Base-by-base conservation (phyloP, 2,888 invertebrate species). In the Antitype chi region DNA sequence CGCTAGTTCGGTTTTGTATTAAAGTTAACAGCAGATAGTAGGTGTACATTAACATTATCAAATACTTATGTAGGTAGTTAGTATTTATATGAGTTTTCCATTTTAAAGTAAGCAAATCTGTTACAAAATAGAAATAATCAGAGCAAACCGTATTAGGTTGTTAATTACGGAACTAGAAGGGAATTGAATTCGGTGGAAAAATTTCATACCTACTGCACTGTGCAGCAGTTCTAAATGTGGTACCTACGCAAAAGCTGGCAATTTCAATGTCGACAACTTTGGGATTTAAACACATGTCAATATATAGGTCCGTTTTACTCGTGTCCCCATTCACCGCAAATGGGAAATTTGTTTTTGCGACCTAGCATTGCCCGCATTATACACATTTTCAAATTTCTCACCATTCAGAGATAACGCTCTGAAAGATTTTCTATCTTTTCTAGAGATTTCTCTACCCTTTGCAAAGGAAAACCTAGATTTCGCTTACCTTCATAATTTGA, bases 231-330 rank as follows among this genome's bases (percentile, higher is more conserved):
- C 38, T 38, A 1, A 47, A 53, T 47, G 9, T 32, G 11, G 23
- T 47, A 11, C 4, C 6, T 32, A 25, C 25, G 23, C 5, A 20
- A 53, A 62, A 72, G 32, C 32, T 73, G 73, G 80, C 77, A 80
- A 70, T 84, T 77, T 80, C 80, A 82, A 80, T 73, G 67, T 74
- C 68, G 53, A 28, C 70, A 64, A 64, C 74, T 86, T 83, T 86
- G 83, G 43, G 20, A 38, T 82, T 63, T 28, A 13, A 38, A 63
- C 53, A 66, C 60, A 71, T 62, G 13, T 17, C 32, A 38, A 20
- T 59, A 57, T 57, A 25, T 3, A 38, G 59, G 25, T 52, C 57
- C n/a, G 17, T 55, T 47, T 47, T 53, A 59, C 47, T 76, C 49
- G 17, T 43, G 47, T 64, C n/a, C 64, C 75, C 71, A 49, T 82